These are phyloP conservation scores for Atta cephalotes DNA, from an alignment of 1,140 invertebrate genomes.

Conservation along the genomic window DNA sequence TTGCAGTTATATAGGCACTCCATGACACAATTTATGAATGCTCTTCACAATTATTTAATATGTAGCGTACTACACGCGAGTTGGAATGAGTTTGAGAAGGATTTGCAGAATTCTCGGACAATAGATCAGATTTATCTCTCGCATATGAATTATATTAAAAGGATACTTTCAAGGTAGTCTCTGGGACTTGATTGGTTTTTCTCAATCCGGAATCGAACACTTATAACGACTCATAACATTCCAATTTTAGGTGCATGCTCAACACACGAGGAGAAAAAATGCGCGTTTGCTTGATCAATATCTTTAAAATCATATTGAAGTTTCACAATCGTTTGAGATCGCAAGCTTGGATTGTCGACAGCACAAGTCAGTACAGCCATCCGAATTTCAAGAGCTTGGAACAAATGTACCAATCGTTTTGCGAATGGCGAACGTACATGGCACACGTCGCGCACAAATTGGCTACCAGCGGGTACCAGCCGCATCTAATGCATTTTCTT, in stretches of 20 bases:
- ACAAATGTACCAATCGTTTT: slow-evolving; percentile 83
- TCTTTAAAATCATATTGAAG: slow-evolving; percentile 90
- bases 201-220: too few species aligned
- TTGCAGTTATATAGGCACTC: slow-evolving; percentile 90
- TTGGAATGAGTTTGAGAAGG: slow-evolving; percentile 90
- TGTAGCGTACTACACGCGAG: slow-evolving; percentile 90
- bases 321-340: slow-evolving; percentile 88
- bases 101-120: slow-evolving; percentile 88
- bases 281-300: slow-evolving; percentile 88
- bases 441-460: slow-evolving; percentile 83
- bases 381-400: slow-evolving; percentile 82
- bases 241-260: slow-evolving; percentile 88
- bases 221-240: background rate
- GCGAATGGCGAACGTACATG: slow-evolving; percentile 81
- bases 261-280: slow-evolving; percentile 89
- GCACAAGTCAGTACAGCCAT: slow-evolving; percentile 73
- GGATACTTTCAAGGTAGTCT: slow-evolving; percentile 87
- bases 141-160: slow-evolving; percentile 91
- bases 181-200: background rate
- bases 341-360: slow-evolving; percentile 75
- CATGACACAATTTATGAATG: slow-evolving; percentile 91
- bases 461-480: slow-evolving; percentile 83
- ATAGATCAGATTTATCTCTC: slow-evolving; percentile 90
- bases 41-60: slow-evolving; percentile 91
- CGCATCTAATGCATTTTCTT: slow-evolving; percentile 84